Percentiles rank a stretch among this genome's conserved stretches.
Evolutionary conservation across 2,888 invertebrate species (phyloP).

Genomic region (Vannuccia rotundouncinata): DNA sequence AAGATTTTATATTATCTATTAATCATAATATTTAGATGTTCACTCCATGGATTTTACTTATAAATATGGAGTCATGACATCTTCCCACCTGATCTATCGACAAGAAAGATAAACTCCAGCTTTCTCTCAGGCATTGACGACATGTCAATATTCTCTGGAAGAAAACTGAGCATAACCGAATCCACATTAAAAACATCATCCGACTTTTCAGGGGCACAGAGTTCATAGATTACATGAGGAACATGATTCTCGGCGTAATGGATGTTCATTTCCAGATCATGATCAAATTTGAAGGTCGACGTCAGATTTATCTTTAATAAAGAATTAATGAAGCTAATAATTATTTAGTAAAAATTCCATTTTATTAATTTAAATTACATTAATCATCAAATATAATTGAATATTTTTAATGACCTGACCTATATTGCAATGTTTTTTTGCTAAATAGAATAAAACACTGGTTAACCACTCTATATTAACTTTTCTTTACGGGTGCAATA

Average conservation of each 20-base stretch:
- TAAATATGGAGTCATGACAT: too few relatives aligned
- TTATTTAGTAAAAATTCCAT: neutral
- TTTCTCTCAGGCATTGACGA: neutral
- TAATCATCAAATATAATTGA: neutral
- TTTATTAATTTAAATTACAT: neutral
- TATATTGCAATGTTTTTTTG: too few relatives aligned
- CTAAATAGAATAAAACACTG: too few relatives aligned
- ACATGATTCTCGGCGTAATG: neutral
- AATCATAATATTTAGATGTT: neutral
- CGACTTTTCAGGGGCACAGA: neutral
- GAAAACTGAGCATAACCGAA: constrained; percentile 25
- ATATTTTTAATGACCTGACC: too few relatives aligned
- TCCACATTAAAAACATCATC: neutral
- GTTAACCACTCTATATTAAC: too few relatives aligned
- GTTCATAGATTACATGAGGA: constrained; percentile 18
- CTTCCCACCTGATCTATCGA: constrained; percentile 27
- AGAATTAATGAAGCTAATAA: neutral
- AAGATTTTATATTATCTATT: too few relatives aligned
- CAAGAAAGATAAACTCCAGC: constrained; percentile 4
- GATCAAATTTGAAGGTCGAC: neutral
- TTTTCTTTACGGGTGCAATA: too few relatives aligned
- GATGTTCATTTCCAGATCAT: constrained; percentile 8
- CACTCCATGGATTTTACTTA: neutral
- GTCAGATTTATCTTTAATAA: neutral
- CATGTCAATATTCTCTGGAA: neutral